Percentiles rank a stretch among this genome's conserved stretches.
Conservation (phyloP, 2,113 vertebrate species). For the Aphelocoma coerulescens region DNA sequence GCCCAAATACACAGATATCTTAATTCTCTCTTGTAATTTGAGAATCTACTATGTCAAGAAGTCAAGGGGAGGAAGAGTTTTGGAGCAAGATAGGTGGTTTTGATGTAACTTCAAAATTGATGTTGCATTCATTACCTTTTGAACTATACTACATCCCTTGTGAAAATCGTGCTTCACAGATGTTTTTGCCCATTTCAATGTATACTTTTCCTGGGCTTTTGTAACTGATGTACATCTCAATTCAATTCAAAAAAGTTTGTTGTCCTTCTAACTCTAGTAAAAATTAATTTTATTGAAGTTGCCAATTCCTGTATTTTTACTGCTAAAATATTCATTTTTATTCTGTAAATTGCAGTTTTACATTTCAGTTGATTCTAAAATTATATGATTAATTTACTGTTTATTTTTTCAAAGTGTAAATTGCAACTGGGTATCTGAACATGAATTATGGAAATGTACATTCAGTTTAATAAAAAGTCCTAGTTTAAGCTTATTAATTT, state of each 20-base stretch:
- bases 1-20: neutral
- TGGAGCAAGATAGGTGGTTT: neutral
- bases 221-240: neutral
- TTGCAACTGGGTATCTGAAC: neutral
- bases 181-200: neutral
- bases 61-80: neutral
- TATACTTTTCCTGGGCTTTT: neutral
- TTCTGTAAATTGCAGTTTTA: conserved; percentile 8
- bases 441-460: conserved; percentile 30
- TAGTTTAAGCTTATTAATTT: conserved; percentile 32
- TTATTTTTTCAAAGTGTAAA: conserved; percentile 39
- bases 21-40: neutral
- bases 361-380: conserved; percentile 16
- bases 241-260: neutral
- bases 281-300: neutral
- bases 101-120: neutral
- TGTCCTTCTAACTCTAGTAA: neutral
- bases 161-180: neutral
- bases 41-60: neutral
- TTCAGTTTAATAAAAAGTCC: neutral
- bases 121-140: neutral
- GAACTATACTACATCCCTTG: neutral
- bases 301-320: neutral
- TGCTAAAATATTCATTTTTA: neutral
- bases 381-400: conserved; percentile 2